Base-by-base conservation (phyloP, 30 jellyfish, hydroid and myxozoan species). In the Aurelia aurita region DNA sequence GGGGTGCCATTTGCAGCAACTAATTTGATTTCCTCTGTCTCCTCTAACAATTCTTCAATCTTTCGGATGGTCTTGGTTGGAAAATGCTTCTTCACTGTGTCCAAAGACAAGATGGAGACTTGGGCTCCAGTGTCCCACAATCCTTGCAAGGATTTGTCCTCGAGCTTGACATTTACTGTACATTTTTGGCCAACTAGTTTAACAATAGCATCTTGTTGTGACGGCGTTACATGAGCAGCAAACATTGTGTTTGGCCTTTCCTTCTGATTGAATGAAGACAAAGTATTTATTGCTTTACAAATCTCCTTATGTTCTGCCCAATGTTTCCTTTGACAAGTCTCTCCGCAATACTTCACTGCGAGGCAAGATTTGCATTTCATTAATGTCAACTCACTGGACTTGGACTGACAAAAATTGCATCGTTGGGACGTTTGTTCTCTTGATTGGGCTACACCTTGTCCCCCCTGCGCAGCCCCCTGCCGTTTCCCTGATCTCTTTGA, bases 51-150 rank as follows among this genome's bases (percentile, higher is more conserved):
- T 32, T 76, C 63, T 53, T 58, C 59, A n/a, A 76, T 58, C 20
- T 53, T 51, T 18, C 77, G 21, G 16, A 55, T 4, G n/a, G 12
- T 21, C 34, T 26, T 76, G 58, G 26, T 26, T 27, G 85, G 85
- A 47, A 72, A 72, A 72, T 32, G 12, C 16, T 27, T 55, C 16
- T 57, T 32, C 6, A 76, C 57, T 60, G 34, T 15, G 47, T 54
- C 76, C 59, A 28, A n/a, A 18, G 76, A 39, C 19, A 76, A 25
- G 18, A 76, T 31, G n/a, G 77, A 55, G 15, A 76, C 88, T 76
- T 76, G 88, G 11, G 88, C 88, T n/a, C 88, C 88, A 34, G 88
- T 76, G 44, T 55, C 88, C 88, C 88, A 76, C 55, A 76, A 76
- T 15, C 77, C 88, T 58, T 58, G 76, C 25, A 76, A n/a, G n/a